These are phyloP conservation scores for Otis tarda DNA, from an alignment of 2,113 vertebrate genomes.

Conservation along the genomic window DNA sequence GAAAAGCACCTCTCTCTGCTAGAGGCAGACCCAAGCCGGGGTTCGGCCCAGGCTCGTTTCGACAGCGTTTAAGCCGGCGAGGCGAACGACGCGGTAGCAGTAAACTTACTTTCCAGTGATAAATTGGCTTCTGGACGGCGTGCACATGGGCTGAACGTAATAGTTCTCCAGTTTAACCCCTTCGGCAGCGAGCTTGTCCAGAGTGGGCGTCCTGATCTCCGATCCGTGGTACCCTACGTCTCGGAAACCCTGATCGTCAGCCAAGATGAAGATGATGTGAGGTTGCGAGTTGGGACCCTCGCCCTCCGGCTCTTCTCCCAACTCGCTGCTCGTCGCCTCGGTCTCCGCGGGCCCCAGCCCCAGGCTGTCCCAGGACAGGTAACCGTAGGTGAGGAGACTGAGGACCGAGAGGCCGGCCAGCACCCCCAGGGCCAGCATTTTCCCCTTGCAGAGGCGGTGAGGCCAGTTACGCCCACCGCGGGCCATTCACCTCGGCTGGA, in stretches of 20 bases:
- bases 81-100: background rate
- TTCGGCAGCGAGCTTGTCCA: slow-evolving; percentile 89
- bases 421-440: slow-evolving; percentile 74
- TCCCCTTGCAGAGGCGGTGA: slow-evolving; percentile 45
- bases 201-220: slow-evolving; percentile 92
- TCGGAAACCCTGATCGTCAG: slow-evolving; percentile 94
- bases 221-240: slow-evolving; percentile 98
- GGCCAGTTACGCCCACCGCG: background rate
- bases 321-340: background rate
- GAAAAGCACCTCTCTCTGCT: background rate
- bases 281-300: slow-evolving; percentile 74
- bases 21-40: background rate
- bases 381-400: slow-evolving; percentile 77
- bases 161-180: slow-evolving; percentile 99
- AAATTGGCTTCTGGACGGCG: slow-evolving; percentile 93
- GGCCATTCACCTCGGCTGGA: slow-evolving; percentile 55
- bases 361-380: slow-evolving; percentile 79
- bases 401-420: slow-evolving; percentile 81
- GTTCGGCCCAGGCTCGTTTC: background rate
- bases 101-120: slow-evolving; percentile 94
- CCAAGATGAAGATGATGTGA: slow-evolving; percentile 94
- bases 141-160: slow-evolving; percentile 98
- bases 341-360: slow-evolving; percentile 28
- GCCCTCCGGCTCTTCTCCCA: slow-evolving; percentile 39
- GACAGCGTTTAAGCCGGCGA: background rate